Conservation (phyloP, 2,888 invertebrate genomes). For the Nycteola revayana region DNA sequence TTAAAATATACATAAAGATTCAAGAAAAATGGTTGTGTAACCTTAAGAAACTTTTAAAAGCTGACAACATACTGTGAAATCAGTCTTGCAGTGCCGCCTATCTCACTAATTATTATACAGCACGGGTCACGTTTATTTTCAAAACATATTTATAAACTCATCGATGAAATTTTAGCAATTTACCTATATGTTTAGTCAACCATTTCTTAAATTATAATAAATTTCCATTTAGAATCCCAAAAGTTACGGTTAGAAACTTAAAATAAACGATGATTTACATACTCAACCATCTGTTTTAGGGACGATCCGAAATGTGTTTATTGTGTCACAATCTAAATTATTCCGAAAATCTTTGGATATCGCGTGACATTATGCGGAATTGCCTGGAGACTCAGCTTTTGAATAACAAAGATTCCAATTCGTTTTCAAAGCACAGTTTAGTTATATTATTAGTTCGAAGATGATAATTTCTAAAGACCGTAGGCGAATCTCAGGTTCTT, state of each 20-base stretch:
- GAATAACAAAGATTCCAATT: constrained; percentile 56
- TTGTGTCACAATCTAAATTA: constrained; percentile 21
- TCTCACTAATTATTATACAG: constrained; percentile 69
- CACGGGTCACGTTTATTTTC: constrained; percentile 65
- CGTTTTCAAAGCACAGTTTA: constrained; percentile 26
- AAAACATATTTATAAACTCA: constrained; percentile 42
- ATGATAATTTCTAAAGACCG: constrained; percentile 77
- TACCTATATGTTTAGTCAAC: too few relatives aligned
- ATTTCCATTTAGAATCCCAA: too few relatives aligned
- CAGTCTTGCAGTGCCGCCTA: constrained; percentile 43
- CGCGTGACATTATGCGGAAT: constrained; percentile 46
- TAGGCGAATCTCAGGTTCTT: constrained; percentile 72
- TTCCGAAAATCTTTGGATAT: constrained; percentile 30
- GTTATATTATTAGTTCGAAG: constrained; percentile 32
- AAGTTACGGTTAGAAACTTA: background rate
- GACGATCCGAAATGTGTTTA: constrained; percentile 21
- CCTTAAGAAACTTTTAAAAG: constrained; percentile 69
- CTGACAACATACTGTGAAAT: constrained; percentile 72
- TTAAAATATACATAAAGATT: constrained; percentile 43
- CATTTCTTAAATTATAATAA: too few relatives aligned
- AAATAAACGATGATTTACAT: constrained; percentile 17
- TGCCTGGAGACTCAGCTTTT: constrained; percentile 37
- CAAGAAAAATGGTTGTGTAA: constrained; percentile 52
- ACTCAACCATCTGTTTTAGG: constrained; percentile 15
- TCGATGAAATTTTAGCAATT: too few relatives aligned